A percentile compares a stretch with the other conserved stretches of the same genome.
Evolutionary conservation across 2,797 vertebrate genomes (phyloP).

Genomic region (Anguilla pacifica): DNA sequence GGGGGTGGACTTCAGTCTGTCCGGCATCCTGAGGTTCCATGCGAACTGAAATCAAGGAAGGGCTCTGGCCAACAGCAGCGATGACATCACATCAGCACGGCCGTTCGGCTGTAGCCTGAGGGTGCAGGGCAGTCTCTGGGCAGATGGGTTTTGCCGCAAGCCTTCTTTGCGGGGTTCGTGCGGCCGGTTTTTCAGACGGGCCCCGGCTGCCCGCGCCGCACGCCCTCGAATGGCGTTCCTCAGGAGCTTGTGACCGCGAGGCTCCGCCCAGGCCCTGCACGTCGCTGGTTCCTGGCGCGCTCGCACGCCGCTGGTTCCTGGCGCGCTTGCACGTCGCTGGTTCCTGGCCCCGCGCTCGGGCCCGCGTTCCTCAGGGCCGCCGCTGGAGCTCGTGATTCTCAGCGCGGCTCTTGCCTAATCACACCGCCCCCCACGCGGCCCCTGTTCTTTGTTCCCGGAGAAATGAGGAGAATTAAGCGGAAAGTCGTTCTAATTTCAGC

Average conservation of each 20-base stretch:
- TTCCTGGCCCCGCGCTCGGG: background rate
- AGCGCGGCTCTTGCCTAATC: background rate
- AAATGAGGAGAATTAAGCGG: background rate
- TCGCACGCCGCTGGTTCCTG: background rate
- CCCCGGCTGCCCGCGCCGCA: background rate
- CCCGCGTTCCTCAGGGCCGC: background rate
- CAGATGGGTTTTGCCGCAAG: background rate
- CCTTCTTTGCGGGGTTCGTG: background rate
- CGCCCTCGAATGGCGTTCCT: background rate
- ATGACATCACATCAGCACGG: background rate
- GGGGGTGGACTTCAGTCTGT: background rate
- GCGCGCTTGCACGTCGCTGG: background rate
- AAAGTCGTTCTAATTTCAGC: background rate
- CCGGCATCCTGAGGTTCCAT: background rate
- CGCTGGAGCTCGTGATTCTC: background rate
- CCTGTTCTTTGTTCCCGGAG: background rate
- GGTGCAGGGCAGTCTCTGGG: background rate
- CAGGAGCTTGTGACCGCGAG: background rate
- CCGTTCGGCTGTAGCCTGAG: background rate
- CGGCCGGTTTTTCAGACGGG: background rate
- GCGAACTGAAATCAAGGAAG: background rate
- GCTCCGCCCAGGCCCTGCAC: background rate
- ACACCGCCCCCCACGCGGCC: background rate
- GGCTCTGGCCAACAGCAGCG: background rate
- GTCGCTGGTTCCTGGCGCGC: background rate